These are phyloP conservation scores for Himalopsyche japonica DNA, from an alignment of 2,888 invertebrate species.

Conservation along the genomic window DNA sequence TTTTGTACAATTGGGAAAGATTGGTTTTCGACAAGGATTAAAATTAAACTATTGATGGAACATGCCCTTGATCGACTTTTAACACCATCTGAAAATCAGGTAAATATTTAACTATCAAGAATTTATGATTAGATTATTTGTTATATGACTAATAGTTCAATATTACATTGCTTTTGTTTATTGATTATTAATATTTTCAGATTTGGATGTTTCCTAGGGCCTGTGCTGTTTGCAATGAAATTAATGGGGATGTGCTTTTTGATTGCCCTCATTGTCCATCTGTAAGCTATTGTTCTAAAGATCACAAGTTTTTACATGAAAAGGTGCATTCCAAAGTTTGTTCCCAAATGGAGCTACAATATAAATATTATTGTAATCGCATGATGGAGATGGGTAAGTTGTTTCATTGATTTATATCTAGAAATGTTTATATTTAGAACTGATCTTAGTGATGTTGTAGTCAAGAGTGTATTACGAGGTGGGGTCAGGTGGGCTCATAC, in stretches of 20 bases:
- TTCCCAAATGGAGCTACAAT: conserved; percentile 42
- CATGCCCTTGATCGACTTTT: conserved; percentile 13
- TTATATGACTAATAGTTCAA: no score
- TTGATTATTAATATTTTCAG: conserved; percentile 11
- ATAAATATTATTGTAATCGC: conserved; percentile 42
- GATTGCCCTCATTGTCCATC: conserved; percentile 45
- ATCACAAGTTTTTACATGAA: conserved; percentile 37
- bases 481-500: no score
- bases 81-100: conserved; percentile 32
- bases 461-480: no score
- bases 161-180: not conserved
- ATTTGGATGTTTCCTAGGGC: conserved; percentile 46
- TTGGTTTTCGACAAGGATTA: conserved; percentile 15
- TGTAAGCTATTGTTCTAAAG: conserved; percentile 43
- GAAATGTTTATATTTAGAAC: not conserved
- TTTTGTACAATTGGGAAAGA: not conserved
- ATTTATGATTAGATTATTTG: no score
- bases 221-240: conserved; percentile 45
- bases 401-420: not conserved
- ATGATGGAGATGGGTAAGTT: conserved; percentile 23
- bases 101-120: not conserved
- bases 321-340: conserved; percentile 25
- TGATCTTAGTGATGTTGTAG: no score
- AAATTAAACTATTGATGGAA: conserved; percentile 25
- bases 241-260: conserved; percentile 38